Base-by-base conservation (phyloP, 2,113 vertebrate genomes). In the Callipepla squamata region DNA sequence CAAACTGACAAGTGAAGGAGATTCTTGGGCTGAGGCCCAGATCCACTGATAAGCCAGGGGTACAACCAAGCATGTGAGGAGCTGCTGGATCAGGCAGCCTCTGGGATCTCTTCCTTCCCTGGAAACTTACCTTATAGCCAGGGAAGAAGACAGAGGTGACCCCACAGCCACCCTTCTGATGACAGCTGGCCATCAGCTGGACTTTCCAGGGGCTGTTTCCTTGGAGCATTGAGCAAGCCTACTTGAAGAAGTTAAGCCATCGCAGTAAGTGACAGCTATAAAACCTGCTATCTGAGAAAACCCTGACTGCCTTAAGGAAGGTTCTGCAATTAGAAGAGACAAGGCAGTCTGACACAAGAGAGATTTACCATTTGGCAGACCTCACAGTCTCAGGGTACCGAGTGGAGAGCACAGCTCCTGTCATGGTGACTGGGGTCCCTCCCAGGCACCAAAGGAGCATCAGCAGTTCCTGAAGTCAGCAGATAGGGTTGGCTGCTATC, bases 371-470 rank as follows among this genome's bases (percentile, higher is more conserved):
- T 66, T 80, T 38, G 32, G 38, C 83, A 90, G 19, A 38, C 80
- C 75, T 76, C 26, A n/a, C 9, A 15, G 48, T 53, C 26, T n/a
- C 36, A 69, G 4, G 1, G 36, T 16, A 70, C 40, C 45, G 62
- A 28, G 30, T 2, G 0, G 12, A 1, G 0, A 1, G 0, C n/a
- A 8, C 45, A 36, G n/a, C 32, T 84, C 36, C 40, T 61, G 9
- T 21, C 14, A 28, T 0, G 0, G 40, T 74, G 63, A 40, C 26
- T 38, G 45, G 34, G 13, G 18, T 93, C 17, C 20, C 22, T 92
- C 30, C n/a, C 20, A 51, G 32, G 55, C 13, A 19, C n/a, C 80
- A 13, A 26, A 48, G 18, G 55, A 62, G 16, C 20, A 91, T 58
- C 18, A 81, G 36, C 11, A 25, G 53, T 45, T 53, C 42, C 55